Conservation (phyloP, 2,113 vertebrate genomes). For the Calypte anna region DNA sequence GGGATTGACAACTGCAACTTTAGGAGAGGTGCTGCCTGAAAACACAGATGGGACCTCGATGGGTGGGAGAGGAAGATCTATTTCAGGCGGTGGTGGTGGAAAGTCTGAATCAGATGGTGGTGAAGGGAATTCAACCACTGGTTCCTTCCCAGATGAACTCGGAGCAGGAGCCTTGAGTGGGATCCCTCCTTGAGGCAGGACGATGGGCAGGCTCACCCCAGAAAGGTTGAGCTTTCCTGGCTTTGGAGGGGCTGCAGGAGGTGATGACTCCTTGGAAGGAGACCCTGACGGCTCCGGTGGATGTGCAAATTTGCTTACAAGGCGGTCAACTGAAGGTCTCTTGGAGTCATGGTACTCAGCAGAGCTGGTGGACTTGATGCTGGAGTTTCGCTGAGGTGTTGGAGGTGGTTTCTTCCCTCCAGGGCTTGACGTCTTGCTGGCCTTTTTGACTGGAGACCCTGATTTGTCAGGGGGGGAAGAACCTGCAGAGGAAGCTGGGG, state of each 20-base stretch:
- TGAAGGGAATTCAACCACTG: conserved; percentile 84
- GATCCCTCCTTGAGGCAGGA: conserved; percentile 79
- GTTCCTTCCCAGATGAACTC: conserved; percentile 74
- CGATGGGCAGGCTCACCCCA: conserved; percentile 82
- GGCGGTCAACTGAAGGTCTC: conserved; percentile 86
- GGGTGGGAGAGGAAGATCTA: conserved; percentile 86
- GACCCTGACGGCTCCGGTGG: conserved; percentile 76
- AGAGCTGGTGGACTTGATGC: conserved; percentile 81
- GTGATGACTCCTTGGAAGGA: conserved; percentile 81
- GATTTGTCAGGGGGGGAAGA: conserved; percentile 79
- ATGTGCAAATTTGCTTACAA: conserved; percentile 90
- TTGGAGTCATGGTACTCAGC: conserved; percentile 86
- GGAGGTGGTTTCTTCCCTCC: conserved; percentile 90
- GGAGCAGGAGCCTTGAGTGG: conserved; percentile 8
- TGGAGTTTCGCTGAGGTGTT: conserved; percentile 91
- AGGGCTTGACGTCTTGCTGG: conserved; percentile 79
- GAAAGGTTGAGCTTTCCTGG: conserved; percentile 92
- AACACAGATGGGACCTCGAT: conserved; percentile 78
- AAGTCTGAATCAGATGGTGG: conserved; percentile 88
- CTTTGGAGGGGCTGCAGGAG: conserved; percentile 90
- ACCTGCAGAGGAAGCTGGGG: conserved; percentile 78
- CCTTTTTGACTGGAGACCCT: conserved; percentile 81
- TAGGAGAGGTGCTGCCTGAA: conserved; percentile 79
- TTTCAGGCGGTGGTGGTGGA: conserved; percentile 89
- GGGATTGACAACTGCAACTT: conserved; percentile 92